Evolutionary conservation across 2,797 vertebrate genomes (phyloP).

Genomic region (Tadarida brasiliensis): DNA sequence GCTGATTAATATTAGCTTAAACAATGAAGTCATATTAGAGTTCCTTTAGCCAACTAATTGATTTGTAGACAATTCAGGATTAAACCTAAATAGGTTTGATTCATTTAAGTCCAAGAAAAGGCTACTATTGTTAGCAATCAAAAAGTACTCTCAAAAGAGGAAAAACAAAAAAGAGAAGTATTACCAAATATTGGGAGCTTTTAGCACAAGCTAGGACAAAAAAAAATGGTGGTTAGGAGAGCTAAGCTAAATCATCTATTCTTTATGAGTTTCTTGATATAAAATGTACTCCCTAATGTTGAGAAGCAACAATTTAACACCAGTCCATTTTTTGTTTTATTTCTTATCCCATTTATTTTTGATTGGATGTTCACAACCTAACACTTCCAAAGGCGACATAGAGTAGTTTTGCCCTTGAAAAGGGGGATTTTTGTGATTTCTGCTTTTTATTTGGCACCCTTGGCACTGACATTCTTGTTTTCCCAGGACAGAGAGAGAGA

Average conservation of each 20-base stretch:
- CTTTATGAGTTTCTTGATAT: slow-evolving; percentile 68
- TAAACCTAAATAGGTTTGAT: slow-evolving; percentile 51
- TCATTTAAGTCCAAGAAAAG: slow-evolving; percentile 52
- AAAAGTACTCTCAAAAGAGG: slow-evolving; percentile 23
- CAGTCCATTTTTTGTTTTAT: slow-evolving; percentile 63
- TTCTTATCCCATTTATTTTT: slow-evolving; percentile 76
- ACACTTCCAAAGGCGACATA: slow-evolving; percentile 55
- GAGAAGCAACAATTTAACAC: slow-evolving; percentile 62
- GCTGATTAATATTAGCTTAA: slow-evolving; percentile 25
- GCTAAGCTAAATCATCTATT: slow-evolving; percentile 37
- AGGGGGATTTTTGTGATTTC: slow-evolving; percentile 67
- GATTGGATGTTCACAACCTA: slow-evolving; percentile 64
- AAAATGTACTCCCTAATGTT: slow-evolving; percentile 65
- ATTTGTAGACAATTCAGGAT: slow-evolving; percentile 32
- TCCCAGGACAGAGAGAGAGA: slow-evolving; percentile 45
- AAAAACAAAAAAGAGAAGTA: slow-evolving; percentile 43
- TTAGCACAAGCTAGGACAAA: slow-evolving; percentile 50
- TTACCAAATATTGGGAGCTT: slow-evolving; percentile 45
- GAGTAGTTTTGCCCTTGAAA: slow-evolving; percentile 51
- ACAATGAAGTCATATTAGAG: not conserved
- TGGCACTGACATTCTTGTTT: slow-evolving; percentile 33
- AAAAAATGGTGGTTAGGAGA: slow-evolving; percentile 9
- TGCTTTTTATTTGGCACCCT: slow-evolving; percentile 60
- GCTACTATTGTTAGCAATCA: slow-evolving; percentile 45
- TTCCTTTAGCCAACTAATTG: slow-evolving; percentile 19